Base-by-base conservation (phyloP, 1,140 invertebrate genomes). In the Helicorthomorpha holstii region DNA sequence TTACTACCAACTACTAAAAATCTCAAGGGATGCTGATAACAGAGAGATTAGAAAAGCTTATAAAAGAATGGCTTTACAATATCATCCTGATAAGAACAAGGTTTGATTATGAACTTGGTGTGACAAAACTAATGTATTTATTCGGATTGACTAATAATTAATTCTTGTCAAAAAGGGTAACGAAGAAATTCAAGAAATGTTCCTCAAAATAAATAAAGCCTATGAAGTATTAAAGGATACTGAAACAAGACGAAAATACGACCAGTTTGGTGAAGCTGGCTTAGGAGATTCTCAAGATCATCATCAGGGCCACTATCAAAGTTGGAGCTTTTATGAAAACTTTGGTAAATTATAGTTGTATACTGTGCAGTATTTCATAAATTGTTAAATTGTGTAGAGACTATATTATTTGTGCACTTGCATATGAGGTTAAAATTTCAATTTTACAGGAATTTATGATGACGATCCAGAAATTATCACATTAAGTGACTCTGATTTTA, bases 151-250 rank as follows among this genome's bases (percentile, higher is more conserved):
- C 7, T 10, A n/a, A 10, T 7, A 10, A 38, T 10, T 38, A 38
- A 38, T 7, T 45, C 7, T 23, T 7, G 21, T 10, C 10, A n/a
- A n/a, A 25, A 61, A 82, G 80, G 75, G 81, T 62, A 75, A 85
- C 69, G 71, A 73, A 58, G 66, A 76, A 51, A 80, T 83, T 29
- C 81, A 88, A 63, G 74, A 78, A 22, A 80, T 75, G 55, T 89
- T 90, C 68, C 61, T 88, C 21, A 76, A 76, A 66, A 73, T 88
- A 16, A 85, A 81, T 47, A 75, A 77, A 57, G 85, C 84, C 0
- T 89, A 90, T 73, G 85, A 89, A 68, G 78, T 83, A 1, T 64
- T 89, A 19, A 89, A 88, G 68, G 83, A 89, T 69, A 77, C 81
- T 54, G 80, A 85, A 46, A 69, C 78, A 44, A 69, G 85, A 50